A percentile compares a stretch with the other conserved stretches of the same genome.
These are phyloP conservation scores for Epinotia brunnichana DNA, from an alignment of 2,888 invertebrate species.

Conservation along the genomic window DNA sequence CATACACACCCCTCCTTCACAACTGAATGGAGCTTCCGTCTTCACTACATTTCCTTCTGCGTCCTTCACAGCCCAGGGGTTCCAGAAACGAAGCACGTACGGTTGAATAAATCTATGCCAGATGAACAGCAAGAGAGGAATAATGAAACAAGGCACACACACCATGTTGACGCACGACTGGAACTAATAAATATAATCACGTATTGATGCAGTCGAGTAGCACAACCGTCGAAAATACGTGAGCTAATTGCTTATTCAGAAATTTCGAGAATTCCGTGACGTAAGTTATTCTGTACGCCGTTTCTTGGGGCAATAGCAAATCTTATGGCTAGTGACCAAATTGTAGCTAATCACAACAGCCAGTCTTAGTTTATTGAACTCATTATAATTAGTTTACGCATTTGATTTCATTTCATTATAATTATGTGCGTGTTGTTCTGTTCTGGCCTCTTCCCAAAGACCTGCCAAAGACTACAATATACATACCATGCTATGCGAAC, in stretches of 20 bases:
- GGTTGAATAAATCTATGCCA: slow-evolving; percentile 95
- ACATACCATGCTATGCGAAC: too few relatives aligned
- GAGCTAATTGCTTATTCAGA: slow-evolving; percentile 21
- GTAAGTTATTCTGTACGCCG: neutral
- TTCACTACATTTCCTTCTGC: slow-evolving; percentile 82
- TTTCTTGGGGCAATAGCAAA: neutral
- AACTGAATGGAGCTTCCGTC: slow-evolving; percentile 85
- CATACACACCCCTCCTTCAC: slow-evolving; percentile 83
- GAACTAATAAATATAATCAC: slow-evolving; percentile 2
- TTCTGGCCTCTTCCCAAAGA: too few relatives aligned
- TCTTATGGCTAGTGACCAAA: neutral
- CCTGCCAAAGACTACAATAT: too few relatives aligned
- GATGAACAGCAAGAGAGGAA: slow-evolving; percentile 91
- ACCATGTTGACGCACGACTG: slow-evolving; percentile 82
- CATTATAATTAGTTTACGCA: neutral
- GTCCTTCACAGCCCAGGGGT: slow-evolving; percentile 89
- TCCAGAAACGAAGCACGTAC: slow-evolving; percentile 91
- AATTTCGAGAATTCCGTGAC: slow-evolving; percentile 9
- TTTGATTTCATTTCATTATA: too few relatives aligned
- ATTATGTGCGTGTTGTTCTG: too few relatives aligned
- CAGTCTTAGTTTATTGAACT: neutral
- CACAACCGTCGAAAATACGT: slow-evolving; percentile 17
- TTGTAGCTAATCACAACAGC: neutral
- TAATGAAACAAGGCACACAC: slow-evolving; percentile 93
- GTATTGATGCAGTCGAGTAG: slow-evolving; percentile 5